These are phyloP conservation scores for Mormyrus iriodes DNA, from an alignment of 2,113 vertebrate species.

Conservation along the genomic window DNA sequence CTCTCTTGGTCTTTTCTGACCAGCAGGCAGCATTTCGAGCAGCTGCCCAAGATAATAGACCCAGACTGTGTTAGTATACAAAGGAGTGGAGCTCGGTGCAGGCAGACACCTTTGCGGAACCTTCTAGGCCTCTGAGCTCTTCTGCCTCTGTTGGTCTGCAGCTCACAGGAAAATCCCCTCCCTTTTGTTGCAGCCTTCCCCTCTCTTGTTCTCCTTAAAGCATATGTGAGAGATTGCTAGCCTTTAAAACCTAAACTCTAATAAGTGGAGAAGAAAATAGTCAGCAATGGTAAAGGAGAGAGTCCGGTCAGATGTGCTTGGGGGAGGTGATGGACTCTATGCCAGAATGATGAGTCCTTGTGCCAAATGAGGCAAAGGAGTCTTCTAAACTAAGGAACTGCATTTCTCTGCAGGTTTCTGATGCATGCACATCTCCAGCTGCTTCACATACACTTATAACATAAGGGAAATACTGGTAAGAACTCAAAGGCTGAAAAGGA, in stretches of 20 bases:
- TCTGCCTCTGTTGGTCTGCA: not conserved
- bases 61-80: slow-evolving; percentile 9
- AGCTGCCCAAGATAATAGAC: slow-evolving; percentile 66
- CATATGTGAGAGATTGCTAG: not conserved
- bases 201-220: slow-evolving; percentile 12
- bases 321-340: not conserved
- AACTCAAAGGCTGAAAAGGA: not conserved
- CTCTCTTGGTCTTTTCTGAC: slow-evolving; percentile 65
- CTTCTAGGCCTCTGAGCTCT: not conserved
- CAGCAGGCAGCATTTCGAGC: slow-evolving; percentile 60
- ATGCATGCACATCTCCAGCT: not conserved
- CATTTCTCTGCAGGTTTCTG: not conserved
- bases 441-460: not conserved
- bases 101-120: slow-evolving; percentile 1
- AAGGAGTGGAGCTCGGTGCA: slow-evolving; percentile 2
- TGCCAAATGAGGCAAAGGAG: not conserved
- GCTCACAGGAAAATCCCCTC: not conserved
- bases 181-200: slow-evolving; percentile 12
- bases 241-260: not conserved
- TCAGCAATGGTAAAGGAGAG: not conserved
- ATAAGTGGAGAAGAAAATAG: not conserved
- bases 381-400: not conserved
- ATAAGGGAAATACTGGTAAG: not conserved
- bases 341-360: not conserved
- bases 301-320: not conserved